A percentile compares a stretch with the other conserved stretches of the same genome.
These are phyloP conservation scores for Hozukius guyotensis DNA, from an alignment of 2,797 vertebrate genomes.

Conservation along the genomic window DNA sequence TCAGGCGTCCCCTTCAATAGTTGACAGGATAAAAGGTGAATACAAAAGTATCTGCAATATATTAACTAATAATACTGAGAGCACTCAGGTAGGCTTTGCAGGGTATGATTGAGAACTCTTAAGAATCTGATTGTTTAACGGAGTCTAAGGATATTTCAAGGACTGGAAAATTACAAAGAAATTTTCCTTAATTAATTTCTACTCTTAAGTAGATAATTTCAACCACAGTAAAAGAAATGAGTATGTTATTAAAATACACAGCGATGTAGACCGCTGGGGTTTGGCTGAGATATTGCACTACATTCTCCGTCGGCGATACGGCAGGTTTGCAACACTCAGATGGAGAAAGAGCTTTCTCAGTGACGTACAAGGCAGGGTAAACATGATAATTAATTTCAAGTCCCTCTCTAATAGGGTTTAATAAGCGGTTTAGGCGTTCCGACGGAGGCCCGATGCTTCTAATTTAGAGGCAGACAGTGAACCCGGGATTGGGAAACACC, in stretches of 20 bases:
- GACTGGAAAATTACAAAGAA: not conserved
- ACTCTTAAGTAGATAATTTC: not conserved
- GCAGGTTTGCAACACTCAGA: slow-evolving; percentile 15
- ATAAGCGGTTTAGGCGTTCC: slow-evolving; percentile 62
- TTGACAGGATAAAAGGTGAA: slow-evolving; percentile 1
- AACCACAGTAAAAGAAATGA: slow-evolving; percentile 2
- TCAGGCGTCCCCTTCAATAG: not conserved
- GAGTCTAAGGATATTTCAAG: not conserved
- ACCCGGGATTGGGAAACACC: slow-evolving; percentile 44
- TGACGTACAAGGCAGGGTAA: slow-evolving; percentile 33
- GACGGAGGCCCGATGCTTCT: slow-evolving; percentile 50
- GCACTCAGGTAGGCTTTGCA: not conserved
- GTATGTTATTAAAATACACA: slow-evolving; percentile 8
- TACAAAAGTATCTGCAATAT: not conserved
- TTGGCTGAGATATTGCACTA: not conserved
- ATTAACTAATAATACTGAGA: not conserved
- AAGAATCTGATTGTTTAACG: not conserved
- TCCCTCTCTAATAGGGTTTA: slow-evolving; percentile 66
- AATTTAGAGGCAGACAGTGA: slow-evolving; percentile 55
- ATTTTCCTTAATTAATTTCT: not conserved
- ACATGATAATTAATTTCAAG: slow-evolving; percentile 60
- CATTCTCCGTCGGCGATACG: not conserved
- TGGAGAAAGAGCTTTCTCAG: slow-evolving; percentile 20
- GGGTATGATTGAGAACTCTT: not conserved
- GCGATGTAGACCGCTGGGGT: not conserved